A percentile compares a stretch with the other conserved stretches of the same genome.
These are phyloP conservation scores for Chromoteleia sp. DNA, from an alignment of 2,888 invertebrate genomes.

Conservation along the genomic window DNA sequence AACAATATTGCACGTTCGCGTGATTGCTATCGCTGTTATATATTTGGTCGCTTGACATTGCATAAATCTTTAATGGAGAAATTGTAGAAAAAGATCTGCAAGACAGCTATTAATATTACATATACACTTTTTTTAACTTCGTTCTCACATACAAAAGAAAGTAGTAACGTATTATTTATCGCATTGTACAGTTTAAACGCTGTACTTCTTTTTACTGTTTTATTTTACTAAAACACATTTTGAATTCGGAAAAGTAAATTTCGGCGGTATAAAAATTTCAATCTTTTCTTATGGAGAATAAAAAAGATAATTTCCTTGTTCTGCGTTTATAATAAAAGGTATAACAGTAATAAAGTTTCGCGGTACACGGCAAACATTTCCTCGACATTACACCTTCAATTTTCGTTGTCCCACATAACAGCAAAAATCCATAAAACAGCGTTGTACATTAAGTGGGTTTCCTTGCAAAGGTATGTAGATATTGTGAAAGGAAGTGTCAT, in stretches of 20 bases:
- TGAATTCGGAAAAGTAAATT: too few relatives aligned
- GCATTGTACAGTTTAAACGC: too few relatives aligned
- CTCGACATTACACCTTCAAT: slow-evolving; percentile 38
- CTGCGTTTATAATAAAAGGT: slow-evolving; percentile 18
- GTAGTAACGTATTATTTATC: too few relatives aligned
- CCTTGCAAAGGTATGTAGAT: slow-evolving; percentile 51
- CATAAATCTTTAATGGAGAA: slow-evolving; percentile 16
- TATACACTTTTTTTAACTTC: too few relatives aligned
- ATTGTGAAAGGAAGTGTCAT: slow-evolving; percentile 64
- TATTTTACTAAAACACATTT: too few relatives aligned
- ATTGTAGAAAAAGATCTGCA: not conserved
- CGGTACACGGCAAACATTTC: slow-evolving; percentile 19
- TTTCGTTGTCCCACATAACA: slow-evolving; percentile 58
- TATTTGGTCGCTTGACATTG: slow-evolving; percentile 10
- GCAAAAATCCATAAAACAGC: slow-evolving; percentile 55
- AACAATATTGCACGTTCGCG: slow-evolving; percentile 12
- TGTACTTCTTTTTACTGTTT: too few relatives aligned
- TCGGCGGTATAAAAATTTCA: too few relatives aligned
- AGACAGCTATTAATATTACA: too few relatives aligned
- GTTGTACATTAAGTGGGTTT: slow-evolving; percentile 51
- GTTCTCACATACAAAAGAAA: too few relatives aligned
- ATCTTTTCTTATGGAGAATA: too few relatives aligned
- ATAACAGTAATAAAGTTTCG: slow-evolving; percentile 33
- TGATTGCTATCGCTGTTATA: slow-evolving; percentile 19
- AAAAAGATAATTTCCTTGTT: too few relatives aligned